Base-by-base conservation (phyloP, 2,797 vertebrate genomes). In the Aldrovandia affinis region DNA sequence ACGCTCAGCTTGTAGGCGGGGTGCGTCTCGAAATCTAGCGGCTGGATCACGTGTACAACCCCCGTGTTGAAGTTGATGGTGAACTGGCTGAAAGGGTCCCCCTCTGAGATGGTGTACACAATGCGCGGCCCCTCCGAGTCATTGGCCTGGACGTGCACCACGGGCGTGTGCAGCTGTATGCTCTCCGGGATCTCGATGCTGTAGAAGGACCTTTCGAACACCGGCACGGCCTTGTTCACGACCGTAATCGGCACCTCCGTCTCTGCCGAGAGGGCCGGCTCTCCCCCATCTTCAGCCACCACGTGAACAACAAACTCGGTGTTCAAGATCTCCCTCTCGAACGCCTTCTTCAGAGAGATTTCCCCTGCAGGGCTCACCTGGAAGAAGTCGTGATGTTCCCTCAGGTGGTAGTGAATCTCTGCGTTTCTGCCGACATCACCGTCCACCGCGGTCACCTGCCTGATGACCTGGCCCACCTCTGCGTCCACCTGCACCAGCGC, bases 151-250 rank as follows among this genome's bases (percentile, higher is more conserved):
- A 99, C 92, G 0, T 99, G 97, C 63, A 98, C 96, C 50, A 99
- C 96, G 0, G 98, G 97, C 47, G 97, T 96, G 75, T 97, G 97
- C 36, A 97, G 81, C 84, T 97, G 97, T 86, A 97, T 92, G 61
- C 96, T 98, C 92, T 99, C 98, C 22, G 97, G 95, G 89, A 99
- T 96, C 93, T 98, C 98, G 78, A 97, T 96, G 83, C 96, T 98
- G 86, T 99, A 99, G 90, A 99, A 99, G 47, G 98, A 91, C 83
- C 97, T 99, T 88, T 99, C 98, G 50, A 99, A 99, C 88, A 99
- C 93, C 30, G 98, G 98, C 94, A 96, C 97, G 78, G 98, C 97
- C 95, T 97, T 98, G 93, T 97, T 97, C 91, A 98, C 96, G 44
- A 99, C 96, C 0, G 96, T 97, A 89, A 99, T 87, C 68, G 96